Conservation (phyloP, 2,113 vertebrate species). For the Corvus hawaiiensis region DNA sequence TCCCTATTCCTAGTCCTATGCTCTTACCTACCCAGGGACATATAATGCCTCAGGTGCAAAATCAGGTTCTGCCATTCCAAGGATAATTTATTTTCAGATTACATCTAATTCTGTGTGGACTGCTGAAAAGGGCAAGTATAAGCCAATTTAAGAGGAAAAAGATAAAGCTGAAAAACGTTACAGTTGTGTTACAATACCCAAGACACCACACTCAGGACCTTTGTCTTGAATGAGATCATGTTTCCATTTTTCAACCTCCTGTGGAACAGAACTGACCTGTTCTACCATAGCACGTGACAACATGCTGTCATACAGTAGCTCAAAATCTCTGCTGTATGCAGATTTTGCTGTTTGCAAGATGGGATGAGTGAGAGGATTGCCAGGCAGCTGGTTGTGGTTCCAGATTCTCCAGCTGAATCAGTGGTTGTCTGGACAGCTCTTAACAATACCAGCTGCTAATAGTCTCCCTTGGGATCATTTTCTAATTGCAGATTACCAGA, state of each 20-base stretch:
- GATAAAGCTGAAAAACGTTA: neutral
- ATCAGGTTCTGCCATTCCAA: neutral
- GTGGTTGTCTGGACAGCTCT: slow-evolving; percentile 10
- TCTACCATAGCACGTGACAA: neutral
- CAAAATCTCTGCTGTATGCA: neutral
- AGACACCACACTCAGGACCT: neutral
- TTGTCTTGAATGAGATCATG: neutral
- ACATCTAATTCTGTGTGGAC: neutral
- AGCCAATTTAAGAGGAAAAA: neutral
- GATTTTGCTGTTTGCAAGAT: neutral
- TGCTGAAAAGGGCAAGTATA: neutral
- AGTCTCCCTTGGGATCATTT: neutral
- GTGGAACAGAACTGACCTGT: neutral
- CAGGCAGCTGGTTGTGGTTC: neutral
- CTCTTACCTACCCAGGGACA: neutral
- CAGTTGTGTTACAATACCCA: neutral
- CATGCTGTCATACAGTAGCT: neutral
- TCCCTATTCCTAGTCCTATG: neutral
- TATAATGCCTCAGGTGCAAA: neutral
- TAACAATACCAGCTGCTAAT: neutral
- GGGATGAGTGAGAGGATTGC: neutral
- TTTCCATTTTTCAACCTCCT: neutral
- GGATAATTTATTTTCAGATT: neutral
- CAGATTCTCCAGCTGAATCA: slow-evolving; percentile 12
- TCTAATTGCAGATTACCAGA: neutral